Percentiles rank a stretch among this genome's conserved stretches.
phyloP scores from a whole-genome alignment of 2,113 vertebrate species.

The Pavo muticus region DNA sequence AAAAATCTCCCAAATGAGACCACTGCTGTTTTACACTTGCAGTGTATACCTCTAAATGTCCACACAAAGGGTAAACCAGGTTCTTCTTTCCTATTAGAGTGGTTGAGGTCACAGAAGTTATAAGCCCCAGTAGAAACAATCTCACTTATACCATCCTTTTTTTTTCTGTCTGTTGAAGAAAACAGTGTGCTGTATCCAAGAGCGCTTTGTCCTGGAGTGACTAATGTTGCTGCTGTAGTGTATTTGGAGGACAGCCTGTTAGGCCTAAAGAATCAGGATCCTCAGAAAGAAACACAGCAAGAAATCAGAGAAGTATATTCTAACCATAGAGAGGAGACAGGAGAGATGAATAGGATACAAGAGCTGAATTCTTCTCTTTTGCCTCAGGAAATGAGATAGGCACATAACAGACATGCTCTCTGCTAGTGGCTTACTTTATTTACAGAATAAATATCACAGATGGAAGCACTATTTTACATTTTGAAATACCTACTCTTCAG shows the following conservation, averaged over 20 bases:
- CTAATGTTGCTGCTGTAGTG: conserved; percentile 7
- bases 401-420: neutral
- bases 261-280: conserved; percentile 52
- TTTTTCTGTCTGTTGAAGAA: conserved; percentile 28
- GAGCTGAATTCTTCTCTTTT: neutral
- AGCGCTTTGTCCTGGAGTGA: conserved; percentile 47
- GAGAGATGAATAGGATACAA: conserved; percentile 41
- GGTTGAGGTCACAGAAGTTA: neutral
- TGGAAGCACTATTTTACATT: neutral
- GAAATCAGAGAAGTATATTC: conserved; percentile 37
- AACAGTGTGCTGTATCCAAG: neutral
- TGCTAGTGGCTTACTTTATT: neutral
- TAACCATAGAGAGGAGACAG: conserved; percentile 17
- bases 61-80: neutral
- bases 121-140: neutral
- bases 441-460: neutral
- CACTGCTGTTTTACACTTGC: neutral
- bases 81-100: neutral
- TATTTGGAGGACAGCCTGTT: conserved; percentile 47
- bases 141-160: conserved; percentile 28
- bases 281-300: conserved; percentile 38
- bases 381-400: neutral
- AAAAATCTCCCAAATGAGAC: neutral
- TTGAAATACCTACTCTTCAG: neutral
- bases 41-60: neutral